phyloP scores from a whole-genome alignment of 2,113 vertebrate species.

The Elanus axillaris region DNA sequence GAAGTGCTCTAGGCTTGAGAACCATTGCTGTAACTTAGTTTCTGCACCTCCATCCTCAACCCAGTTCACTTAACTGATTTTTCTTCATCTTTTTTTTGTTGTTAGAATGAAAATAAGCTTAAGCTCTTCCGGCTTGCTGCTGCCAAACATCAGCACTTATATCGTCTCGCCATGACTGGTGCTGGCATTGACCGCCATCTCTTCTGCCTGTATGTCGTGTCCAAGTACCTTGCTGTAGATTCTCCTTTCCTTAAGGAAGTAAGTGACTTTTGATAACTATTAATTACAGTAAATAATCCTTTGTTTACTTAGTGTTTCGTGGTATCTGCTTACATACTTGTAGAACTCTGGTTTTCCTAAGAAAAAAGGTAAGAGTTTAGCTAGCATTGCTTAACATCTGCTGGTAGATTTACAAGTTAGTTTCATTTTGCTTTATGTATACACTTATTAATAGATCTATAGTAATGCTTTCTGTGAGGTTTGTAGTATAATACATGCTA shows the following conservation, averaged over 20 bases:
- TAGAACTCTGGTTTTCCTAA: neutral
- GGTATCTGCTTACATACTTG: neutral
- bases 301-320: neutral
- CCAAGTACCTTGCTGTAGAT: constrained; percentile 92
- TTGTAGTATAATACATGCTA: neutral
- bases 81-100: neutral
- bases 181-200: constrained; percentile 93
- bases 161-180: constrained; percentile 91
- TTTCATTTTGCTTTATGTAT: neutral
- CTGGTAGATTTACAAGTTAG: neutral
- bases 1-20: neutral
- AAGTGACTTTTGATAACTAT: neutral
- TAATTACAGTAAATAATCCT: neutral
- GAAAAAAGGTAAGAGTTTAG: neutral
- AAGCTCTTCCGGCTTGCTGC: constrained; percentile 77
- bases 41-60: neutral
- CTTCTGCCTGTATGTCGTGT: constrained; percentile 97
- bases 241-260: constrained; percentile 95
- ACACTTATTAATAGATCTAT: neutral
- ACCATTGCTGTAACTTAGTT: neutral
- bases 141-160: constrained; percentile 87
- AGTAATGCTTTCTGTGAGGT: neutral
- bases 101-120: constrained; percentile 79
- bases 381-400: neutral
- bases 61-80: neutral